Evolutionary conservation across 2,113 vertebrate species (phyloP), one percentile per base, ranked within the genome.

Genomic region (Pedionomus torquatus): DNA sequence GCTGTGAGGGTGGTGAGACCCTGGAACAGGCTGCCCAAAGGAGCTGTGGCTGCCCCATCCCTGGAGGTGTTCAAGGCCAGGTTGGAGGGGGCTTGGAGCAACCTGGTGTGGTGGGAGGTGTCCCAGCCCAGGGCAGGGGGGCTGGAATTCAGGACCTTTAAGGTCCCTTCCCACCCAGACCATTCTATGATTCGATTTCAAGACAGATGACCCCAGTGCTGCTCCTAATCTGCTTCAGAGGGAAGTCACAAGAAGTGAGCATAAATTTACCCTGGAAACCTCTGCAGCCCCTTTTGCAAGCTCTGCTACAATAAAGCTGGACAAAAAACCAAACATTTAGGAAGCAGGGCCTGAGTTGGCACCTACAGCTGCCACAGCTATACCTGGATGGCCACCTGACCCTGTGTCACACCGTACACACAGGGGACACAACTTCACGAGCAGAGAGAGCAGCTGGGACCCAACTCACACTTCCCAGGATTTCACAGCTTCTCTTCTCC

Each of bases 341-440:
- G 39, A 61, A 84, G 49, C 69, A 70, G 23, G 13, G 16, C 8
- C 17, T 69, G 39, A 15, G 28, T 0, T 26, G 43, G 51, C 41
- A 28, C 5, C 51, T 8, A 5, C 4, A 21, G 66, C 15, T 33
- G 26, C 25, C 25, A 8, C 5, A 33, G 57, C 24, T 46, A 6
- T 6, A 51, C 24, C 80, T 28, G 24, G 31, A 48, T 1, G 0
- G 14, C 6, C 60, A 5, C 1, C n/a, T 3, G 16, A 7, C 3
- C 46, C 5, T 3, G 6, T 8, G 7, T 11, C 85, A 83, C 30
- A 33, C 2, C 4, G 10, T 18, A 48, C 7, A 3, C 16, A 4
- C 17, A 18, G 57, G 43, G 30, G n/a, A 41, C 26, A 17, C 1
- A 1, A 30, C 5, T 41, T 20, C 80, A 44, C 3, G 19, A 39